Base-by-base conservation (phyloP, 1,140 invertebrate genomes). In the Epicauta chinensis region DNA sequence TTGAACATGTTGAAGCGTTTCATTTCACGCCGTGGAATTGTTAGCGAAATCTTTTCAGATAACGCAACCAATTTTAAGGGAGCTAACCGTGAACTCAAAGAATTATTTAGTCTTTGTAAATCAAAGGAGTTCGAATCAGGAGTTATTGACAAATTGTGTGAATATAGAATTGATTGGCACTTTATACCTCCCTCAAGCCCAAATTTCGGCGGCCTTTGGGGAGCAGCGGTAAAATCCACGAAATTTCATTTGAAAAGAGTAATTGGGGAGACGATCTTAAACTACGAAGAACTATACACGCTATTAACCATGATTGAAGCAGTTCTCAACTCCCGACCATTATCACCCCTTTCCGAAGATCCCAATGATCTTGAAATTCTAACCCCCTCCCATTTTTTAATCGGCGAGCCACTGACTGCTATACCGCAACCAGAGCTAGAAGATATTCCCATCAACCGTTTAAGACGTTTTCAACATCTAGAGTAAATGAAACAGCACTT, bases 1-100 rank as follows among this genome's bases (percentile, higher is more conserved):
- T 17, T 74, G 2, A 53, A 60, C 9, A 58, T 61, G 11, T 58
- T 73, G 6, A 42, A 58, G 12, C 55, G 69, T 15, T 75, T 75
- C 38, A 63, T 61, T 2, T 42, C 61, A 4, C 13, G 68, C 16
- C 31, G 69, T 34, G 45, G 59, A 32, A 35, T 13, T 14, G 29
- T 23, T 16, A 34, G 10, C 2, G 6, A 44, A 14, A 31, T 44
- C 10, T 51, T 44, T 23, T 15, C 23, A 12, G 42, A 32, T 34
- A 45, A 45, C n/a, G 30, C 16, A 2, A 45, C 23, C 2, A 45
- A 45, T 16, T 45, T 45, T 32, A 23, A 29, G 2, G 42, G 23
- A 3, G 42, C 42, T 15, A 11, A 32, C 1, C 31, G 16, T 15
- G 42, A 32, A 12, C n/a, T 45, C 6, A 32, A 12, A 12, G 23